Base-by-base conservation (phyloP, 2,888 invertebrate genomes). In the Apamea crenata region DNA sequence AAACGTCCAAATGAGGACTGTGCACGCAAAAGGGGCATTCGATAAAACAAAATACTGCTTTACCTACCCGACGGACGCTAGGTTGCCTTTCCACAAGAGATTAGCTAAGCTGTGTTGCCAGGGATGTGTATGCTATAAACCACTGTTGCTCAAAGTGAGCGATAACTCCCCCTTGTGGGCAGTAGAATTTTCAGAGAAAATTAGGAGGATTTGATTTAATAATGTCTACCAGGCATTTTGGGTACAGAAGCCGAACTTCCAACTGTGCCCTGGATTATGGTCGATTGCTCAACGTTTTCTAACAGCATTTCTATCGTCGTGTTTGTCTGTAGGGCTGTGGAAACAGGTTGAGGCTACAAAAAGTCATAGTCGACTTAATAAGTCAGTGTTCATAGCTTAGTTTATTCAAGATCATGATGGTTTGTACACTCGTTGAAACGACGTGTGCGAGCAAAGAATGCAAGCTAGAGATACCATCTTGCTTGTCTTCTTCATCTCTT, bases 11-110 rank as follows among this genome's bases (percentile, higher is more conserved):
- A 94, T 89, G 93, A 91, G 88, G 65, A 63, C 44, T 82, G 79
- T 80, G 77, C 93, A 94, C 93, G 94, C 93, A 89, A 93, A 91
- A 90, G 85, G 82, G 90, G 88, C 91, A 91, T 92, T 91, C 89
- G 82, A 91, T 90, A 83, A 80, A 86, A 87, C 81, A 87, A 90
- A 89, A 89, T 84, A 84, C 78, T 79, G 74, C 77, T 84, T 82
- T 78, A 80, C 73, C 72, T 78, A 78, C 71, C 56, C n/a, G 44
- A 72, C 25, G 36, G 65, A 73, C 29, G 25, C 56, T 36, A 77
- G 29, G 81, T 14, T 29, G 47, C 65, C 7, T 66, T 59, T 29
- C 10, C 18, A 56, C 10, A 1, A 29, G 14, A 36, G 14, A 81
- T 79, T 56, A 12, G 65, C 63, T 73, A 25, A 29, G 56, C 44